Conservation (phyloP, 2,113 vertebrate genomes). For the Rhinoptilus africanus region DNA sequence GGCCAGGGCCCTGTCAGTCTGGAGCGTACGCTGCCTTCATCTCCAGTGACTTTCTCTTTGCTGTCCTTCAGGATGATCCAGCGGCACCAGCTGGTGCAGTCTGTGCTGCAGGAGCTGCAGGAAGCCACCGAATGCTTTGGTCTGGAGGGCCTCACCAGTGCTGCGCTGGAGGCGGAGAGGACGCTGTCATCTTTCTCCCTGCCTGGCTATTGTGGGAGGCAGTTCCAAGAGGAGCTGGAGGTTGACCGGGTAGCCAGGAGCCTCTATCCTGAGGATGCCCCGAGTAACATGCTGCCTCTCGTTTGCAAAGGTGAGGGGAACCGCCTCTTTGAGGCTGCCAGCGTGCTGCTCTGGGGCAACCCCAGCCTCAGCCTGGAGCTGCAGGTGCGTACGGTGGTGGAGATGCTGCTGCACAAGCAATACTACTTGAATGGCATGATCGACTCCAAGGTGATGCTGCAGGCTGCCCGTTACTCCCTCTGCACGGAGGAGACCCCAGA, state of each 20-base stretch:
- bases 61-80: conserved; percentile 82
- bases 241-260: conserved; percentile 83
- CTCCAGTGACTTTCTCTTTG: not conserved
- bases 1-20: not conserved
- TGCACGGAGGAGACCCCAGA: conserved; percentile 89
- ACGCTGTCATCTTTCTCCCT: conserved; percentile 80
- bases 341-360: conserved; percentile 85
- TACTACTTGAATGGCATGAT: conserved; percentile 96
- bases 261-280: conserved; percentile 89
- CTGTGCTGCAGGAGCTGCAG: conserved; percentile 87
- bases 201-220: conserved; percentile 72
- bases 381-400: conserved; percentile 90
- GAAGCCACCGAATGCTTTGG: conserved; percentile 88
- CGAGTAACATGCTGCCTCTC: conserved; percentile 84
- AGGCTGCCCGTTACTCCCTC: conserved; percentile 92
- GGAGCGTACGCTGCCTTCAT: not conserved
- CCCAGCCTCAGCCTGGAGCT: conserved; percentile 88
- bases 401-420: conserved; percentile 91
- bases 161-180: conserved; percentile 80
- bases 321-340: conserved; percentile 89
- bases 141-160: conserved; percentile 80
- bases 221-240: conserved; percentile 79
- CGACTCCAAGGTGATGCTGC: conserved; percentile 96
- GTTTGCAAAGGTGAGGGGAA: conserved; percentile 89
- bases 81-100: conserved; percentile 86